A percentile compares a stretch with the other conserved stretches of the same genome.
These are phyloP conservation scores for Tetramorium alpestre DNA, from an alignment of 1,140 invertebrate genomes.

Conservation along the genomic window DNA sequence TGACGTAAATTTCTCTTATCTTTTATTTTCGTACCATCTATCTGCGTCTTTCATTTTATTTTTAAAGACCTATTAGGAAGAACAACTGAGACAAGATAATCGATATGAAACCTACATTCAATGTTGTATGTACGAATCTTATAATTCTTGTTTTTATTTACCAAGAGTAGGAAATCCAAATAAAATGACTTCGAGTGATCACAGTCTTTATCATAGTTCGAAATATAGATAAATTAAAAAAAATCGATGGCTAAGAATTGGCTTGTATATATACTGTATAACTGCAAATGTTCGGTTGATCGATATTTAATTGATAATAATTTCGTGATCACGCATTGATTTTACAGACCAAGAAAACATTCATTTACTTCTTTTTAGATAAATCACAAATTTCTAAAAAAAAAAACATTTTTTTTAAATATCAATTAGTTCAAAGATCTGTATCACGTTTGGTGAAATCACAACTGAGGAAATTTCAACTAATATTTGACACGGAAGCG, in stretches of 20 bases:
- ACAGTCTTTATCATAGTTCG: neutral
- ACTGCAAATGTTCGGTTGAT: neutral
- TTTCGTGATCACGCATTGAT: neutral
- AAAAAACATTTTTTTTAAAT: neutral
- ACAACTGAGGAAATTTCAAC: neutral
- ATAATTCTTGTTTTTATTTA: neutral
- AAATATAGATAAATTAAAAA: neutral
- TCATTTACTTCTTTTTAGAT: neutral
- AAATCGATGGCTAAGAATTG: neutral
- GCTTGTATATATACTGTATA: no score
- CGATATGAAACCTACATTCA: neutral
- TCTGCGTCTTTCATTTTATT: neutral
- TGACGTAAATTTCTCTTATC: neutral
- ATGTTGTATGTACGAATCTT: neutral
- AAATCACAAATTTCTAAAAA: neutral
- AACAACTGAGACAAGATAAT: neutral
- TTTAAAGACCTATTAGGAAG: neutral
- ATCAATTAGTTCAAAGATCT: neutral
- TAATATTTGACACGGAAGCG: constrained; percentile 15
- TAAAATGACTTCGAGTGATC: neutral
- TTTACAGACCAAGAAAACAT: neutral
- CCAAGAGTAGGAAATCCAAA: neutral
- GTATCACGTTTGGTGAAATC: neutral
- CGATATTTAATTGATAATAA: neutral
- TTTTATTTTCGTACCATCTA: neutral